Evolutionary conservation across 2,888 invertebrate genomes (phyloP).

Genomic region (Ochlodes sylvanus): DNA sequence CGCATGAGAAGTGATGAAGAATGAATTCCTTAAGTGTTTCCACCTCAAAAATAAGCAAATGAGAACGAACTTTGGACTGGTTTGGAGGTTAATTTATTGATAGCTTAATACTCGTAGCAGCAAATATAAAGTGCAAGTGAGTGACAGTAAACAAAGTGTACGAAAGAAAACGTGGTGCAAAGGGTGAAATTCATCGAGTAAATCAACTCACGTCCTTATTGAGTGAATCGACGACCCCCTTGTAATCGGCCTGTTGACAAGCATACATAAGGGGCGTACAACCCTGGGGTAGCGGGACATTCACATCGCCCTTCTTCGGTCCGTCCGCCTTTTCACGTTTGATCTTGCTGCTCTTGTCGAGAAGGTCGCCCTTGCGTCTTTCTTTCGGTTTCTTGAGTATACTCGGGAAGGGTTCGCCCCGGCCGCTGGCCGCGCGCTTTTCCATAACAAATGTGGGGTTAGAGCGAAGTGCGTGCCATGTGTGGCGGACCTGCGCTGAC

Average conservation of each 20-base stretch:
- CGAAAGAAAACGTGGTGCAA: background rate
- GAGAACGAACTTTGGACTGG: no score
- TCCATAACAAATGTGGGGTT: conserved; percentile 72
- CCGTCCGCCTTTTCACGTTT: conserved; percentile 74
- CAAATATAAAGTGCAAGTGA: background rate
- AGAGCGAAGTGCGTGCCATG: conserved; percentile 57
- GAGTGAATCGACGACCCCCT: conserved; percentile 90
- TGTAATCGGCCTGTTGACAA: conserved; percentile 94
- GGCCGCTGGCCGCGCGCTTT: conserved; percentile 70
- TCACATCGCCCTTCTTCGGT: conserved; percentile 69
- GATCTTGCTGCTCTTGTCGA: conserved; percentile 78
- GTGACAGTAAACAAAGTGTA: background rate
- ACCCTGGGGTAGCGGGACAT: conserved; percentile 85
- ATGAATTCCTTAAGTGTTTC: background rate
- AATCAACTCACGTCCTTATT: conserved; percentile 88
- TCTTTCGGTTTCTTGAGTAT: conserved; percentile 77
- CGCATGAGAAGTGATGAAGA: background rate
- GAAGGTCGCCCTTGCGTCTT: conserved; percentile 68
- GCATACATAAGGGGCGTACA: conserved; percentile 96
- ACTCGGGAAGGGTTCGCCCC: conserved; percentile 78
- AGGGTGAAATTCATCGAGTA: conserved; percentile 1
- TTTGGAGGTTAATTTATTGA: conserved; percentile 5
- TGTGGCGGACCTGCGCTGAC: conserved; percentile 60
- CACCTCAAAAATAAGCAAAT: no score
- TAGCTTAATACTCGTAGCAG: background rate